These are phyloP conservation scores for Syngnathus acus DNA, from an alignment of 2,797 vertebrate genomes.

Conservation along the genomic window DNA sequence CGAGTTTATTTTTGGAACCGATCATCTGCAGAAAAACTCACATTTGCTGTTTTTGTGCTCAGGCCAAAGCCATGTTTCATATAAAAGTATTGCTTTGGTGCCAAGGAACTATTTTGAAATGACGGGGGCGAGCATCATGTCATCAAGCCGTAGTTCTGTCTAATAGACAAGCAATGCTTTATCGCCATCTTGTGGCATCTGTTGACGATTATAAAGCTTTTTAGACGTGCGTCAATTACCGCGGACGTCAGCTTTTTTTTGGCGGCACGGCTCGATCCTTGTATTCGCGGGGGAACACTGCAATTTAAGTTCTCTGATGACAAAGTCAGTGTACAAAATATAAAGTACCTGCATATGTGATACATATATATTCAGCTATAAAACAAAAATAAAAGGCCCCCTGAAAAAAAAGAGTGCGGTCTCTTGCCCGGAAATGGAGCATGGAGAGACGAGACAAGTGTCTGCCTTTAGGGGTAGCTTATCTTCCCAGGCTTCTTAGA, in stretches of 20 bases:
- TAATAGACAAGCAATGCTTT: constrained; percentile 23
- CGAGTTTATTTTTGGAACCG: neutral
- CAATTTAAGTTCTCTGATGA: constrained; percentile 67
- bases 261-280: neutral
- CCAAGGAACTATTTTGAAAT: constrained; percentile 11
- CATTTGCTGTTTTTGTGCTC: neutral
- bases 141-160: constrained; percentile 11
- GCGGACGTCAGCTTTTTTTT: neutral
- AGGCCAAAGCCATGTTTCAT: neutral
- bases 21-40: neutral
- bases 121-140: constrained; percentile 18
- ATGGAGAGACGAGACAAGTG: constrained; percentile 63
- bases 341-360: constrained; percentile 76
- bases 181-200: neutral
- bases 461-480: constrained; percentile 66
- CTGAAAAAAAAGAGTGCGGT: constrained; percentile 54
- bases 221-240: neutral
- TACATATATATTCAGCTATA: constrained; percentile 74
- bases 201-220: neutral
- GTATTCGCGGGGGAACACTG: constrained; percentile 6
- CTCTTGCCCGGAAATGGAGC: constrained; percentile 54
- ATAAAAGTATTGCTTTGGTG: constrained; percentile 1
- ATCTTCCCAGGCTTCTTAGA: constrained; percentile 64
- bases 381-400: constrained; percentile 50
- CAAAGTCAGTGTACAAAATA: constrained; percentile 64